Conservation (phyloP, 92 coral and sea anemone genomes). For the Chrysogorgia sp. region DNA sequence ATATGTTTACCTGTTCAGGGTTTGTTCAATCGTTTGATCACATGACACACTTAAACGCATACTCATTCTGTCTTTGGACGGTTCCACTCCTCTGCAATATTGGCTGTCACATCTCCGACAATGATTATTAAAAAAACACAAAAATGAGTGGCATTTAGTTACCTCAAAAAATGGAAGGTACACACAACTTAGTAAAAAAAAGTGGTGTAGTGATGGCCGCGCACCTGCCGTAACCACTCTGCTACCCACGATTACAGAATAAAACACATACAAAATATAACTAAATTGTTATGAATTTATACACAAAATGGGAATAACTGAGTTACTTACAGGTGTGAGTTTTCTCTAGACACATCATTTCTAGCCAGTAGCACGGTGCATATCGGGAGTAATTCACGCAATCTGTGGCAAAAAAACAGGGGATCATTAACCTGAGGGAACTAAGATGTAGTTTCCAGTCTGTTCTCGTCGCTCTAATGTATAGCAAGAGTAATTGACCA, state of each 20-base stretch:
- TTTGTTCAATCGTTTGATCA: conserved; percentile 2
- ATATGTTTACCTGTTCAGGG: neutral
- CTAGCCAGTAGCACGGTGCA: conserved; percentile 32
- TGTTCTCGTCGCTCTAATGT: conserved; percentile 30
- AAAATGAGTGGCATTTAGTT: no score
- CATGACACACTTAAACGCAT: neutral
- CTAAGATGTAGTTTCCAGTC: conserved; percentile 21
- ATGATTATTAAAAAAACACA: neutral
- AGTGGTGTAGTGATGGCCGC: no score
- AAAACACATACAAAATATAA: no score
- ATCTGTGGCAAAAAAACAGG: conserved; percentile 14
- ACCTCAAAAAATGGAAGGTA: no score
- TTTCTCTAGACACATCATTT: conserved; percentile 28
- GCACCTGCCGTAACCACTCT: no score
- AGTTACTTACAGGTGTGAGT: conserved; percentile 33
- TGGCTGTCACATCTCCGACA: neutral
- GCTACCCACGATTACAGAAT: no score
- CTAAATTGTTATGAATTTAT: no score
- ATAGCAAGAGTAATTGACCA: conserved; percentile 31
- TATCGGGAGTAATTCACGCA: conserved; percentile 32
- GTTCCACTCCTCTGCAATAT: neutral
- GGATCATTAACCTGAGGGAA: conserved; percentile 11
- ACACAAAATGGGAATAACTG: no score
- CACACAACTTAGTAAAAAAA: no score
- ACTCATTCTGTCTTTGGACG: neutral